Percentiles rank a stretch among this genome's conserved stretches.
These are phyloP conservation scores for Gastrophysa polygoni DNA, from an alignment of 2,888 invertebrate genomes.

Conservation along the genomic window DNA sequence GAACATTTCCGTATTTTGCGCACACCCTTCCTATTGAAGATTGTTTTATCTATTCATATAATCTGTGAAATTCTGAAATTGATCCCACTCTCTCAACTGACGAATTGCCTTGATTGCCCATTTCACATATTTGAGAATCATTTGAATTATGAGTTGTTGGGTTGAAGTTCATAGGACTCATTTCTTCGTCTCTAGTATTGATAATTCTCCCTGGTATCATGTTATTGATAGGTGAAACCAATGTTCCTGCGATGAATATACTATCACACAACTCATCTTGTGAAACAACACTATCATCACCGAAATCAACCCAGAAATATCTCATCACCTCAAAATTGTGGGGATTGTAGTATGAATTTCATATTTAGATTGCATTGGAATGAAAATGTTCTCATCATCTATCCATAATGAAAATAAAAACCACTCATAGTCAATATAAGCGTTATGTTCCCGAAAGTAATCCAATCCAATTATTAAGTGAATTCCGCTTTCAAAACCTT, in stretches of 20 bases:
- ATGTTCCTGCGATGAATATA: background rate
- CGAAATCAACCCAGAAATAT: no score
- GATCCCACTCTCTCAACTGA: background rate
- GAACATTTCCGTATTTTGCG: conserved; percentile 33
- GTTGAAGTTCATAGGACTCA: background rate
- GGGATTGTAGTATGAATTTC: no score
- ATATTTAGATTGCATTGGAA: background rate
- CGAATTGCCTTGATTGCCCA: background rate
- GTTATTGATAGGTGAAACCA: background rate
- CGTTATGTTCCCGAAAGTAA: conserved; percentile 11
- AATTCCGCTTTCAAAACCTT: background rate
- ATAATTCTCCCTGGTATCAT: background rate
- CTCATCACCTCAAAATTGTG: no score
- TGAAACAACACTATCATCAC: no score
- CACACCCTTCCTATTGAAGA: conserved; percentile 25
- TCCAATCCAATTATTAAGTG: conserved; percentile 17
- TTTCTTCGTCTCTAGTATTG: background rate
- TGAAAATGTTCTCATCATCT: no score
- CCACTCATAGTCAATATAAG: conserved; percentile 15
- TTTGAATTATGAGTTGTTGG: no score
- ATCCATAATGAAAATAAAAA: conserved; percentile 4
- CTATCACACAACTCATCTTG: background rate
- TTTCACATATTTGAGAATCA: no score
- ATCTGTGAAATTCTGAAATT: background rate
- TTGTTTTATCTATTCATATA: conserved; percentile 20